Base-by-base conservation (phyloP, 2,113 vertebrate species). In the Lipotes vexillifer region DNA sequence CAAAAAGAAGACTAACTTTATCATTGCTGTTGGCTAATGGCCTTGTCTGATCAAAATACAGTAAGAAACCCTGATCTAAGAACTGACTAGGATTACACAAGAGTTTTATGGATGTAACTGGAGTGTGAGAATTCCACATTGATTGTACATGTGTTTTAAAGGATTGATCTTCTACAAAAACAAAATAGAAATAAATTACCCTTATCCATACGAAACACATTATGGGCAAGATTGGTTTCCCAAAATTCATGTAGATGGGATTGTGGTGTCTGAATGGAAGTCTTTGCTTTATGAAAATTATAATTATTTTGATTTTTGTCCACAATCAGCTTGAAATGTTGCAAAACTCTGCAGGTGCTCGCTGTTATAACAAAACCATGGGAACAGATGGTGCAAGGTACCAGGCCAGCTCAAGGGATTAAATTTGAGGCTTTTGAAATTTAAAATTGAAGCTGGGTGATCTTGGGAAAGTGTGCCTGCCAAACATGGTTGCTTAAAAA, bases 371-470 rank as follows among this genome's bases (percentile, higher is more conserved):
- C 98, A 99, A 99, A 99, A 99, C 98, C 98, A 97, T 98, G 91
- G 94, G 98, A 99, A 98, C 99, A 99, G 99, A 99, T 99, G 99
- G 99, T 97, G 97, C 98, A 98, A 99, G 98, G 99, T 98, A 98
- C 96, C 98, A 98, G 98, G 99, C 98, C 99, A 99, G 98, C 98
- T 99, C 98, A 98, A 98, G 98, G 99, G 99, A 99, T 99, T 99
- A 99, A 98, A 98, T 96, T 81, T 98, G 98, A 98, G 98, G 98
- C 98, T 99, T 99, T 99, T 99, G 98, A 99, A 99, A 98, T 99
- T 99, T 99, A 98, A 99, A 99, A 99, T 99, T 98, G 98, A 99
- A 99, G 98, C 98, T 98, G 98, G 97, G 98, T 98, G 98, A 98
- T 99, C 98, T 98, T 97, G 98, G 98, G 97, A 97, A 98, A 99